phyloP scores from a whole-genome alignment of 2,113 vertebrate species.

The Ameiurus melas region DNA sequence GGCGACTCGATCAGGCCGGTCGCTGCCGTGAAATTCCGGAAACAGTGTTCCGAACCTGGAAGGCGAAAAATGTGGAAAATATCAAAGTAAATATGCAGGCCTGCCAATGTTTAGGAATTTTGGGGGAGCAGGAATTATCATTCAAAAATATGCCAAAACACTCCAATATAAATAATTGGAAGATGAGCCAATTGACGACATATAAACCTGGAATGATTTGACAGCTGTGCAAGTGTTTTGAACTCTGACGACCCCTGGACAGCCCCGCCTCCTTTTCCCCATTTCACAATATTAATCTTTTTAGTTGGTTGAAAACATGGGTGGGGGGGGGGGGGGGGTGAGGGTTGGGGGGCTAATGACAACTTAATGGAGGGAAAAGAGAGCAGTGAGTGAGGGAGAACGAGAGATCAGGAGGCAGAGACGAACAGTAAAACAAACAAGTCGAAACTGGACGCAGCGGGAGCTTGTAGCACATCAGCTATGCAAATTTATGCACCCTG shows the following conservation, averaged over 20 bases:
- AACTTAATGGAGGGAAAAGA: background rate
- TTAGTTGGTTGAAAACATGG: background rate
- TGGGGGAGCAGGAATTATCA: background rate
- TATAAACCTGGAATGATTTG: background rate
- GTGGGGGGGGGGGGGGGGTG: background rate
- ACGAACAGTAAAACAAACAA: conserved; percentile 51
- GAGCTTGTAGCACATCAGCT: conserved; percentile 57
- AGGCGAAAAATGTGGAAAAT: background rate
- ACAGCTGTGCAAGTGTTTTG: background rate
- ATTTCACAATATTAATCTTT: background rate
- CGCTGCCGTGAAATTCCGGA: conserved; percentile 90
- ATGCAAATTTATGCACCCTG: conserved; percentile 69
- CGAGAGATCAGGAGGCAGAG: conserved; percentile 27
- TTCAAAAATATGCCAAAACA: background rate
- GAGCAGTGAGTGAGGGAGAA: conserved; percentile 10
- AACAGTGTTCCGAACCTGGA: conserved; percentile 95
- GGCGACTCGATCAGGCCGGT: conserved; percentile 93
- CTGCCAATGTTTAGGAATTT: background rate
- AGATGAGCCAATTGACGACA: background rate
- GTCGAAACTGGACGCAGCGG: conserved; percentile 61
- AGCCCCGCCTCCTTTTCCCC: background rate
- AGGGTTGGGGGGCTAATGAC: too few relatives aligned
- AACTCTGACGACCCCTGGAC: background rate
- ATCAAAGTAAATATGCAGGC: background rate
- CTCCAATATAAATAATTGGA: background rate